Conservation (phyloP, 2,888 invertebrate species). For the Frankliniella intonsa region DNA sequence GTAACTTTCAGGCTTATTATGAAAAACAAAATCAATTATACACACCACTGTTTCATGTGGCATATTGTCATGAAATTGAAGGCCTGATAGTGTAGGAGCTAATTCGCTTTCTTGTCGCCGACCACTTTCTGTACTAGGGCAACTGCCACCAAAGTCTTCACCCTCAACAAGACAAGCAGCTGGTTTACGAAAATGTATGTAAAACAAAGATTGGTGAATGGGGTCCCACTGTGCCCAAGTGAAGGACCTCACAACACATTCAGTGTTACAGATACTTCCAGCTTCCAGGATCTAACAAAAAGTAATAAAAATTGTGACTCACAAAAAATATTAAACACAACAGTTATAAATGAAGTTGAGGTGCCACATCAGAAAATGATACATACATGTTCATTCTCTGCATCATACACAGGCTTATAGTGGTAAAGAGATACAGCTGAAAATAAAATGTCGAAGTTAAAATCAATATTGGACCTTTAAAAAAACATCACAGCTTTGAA, state of each 20-base stretch:
- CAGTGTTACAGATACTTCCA: slow-evolving; percentile 41
- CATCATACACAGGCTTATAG: slow-evolving; percentile 39
- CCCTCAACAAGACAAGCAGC: slow-evolving; percentile 62
- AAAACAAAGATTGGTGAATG: slow-evolving; percentile 70
- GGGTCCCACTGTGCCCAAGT: slow-evolving; percentile 87
- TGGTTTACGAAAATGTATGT: slow-evolving; percentile 72
- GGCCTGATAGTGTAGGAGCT: slow-evolving; percentile 71
- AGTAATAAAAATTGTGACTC: neutral
- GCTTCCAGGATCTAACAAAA: slow-evolving; percentile 34
- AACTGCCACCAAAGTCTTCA: slow-evolving; percentile 47
- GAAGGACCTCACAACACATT: slow-evolving; percentile 61
- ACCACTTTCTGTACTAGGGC: slow-evolving; percentile 35
- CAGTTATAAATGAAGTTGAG: slow-evolving; percentile 35
- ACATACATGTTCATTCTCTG: slow-evolving; percentile 34
- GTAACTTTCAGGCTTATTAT: neutral
- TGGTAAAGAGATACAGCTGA: slow-evolving; percentile 47
- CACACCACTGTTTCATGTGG: slow-evolving; percentile 83
- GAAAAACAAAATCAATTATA: slow-evolving; percentile 29
- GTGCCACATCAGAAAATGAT: neutral
- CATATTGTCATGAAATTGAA: slow-evolving; percentile 80
- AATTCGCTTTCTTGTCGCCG: slow-evolving; percentile 53
- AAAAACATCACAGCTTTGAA: slow-evolving; percentile 32
- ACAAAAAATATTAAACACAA: slow-evolving; percentile 40
- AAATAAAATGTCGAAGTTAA: slow-evolving; percentile 24
- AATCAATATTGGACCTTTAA: neutral